Base-by-base conservation (phyloP, 2,113 vertebrate species). In the Peucedramus taeniatus region DNA sequence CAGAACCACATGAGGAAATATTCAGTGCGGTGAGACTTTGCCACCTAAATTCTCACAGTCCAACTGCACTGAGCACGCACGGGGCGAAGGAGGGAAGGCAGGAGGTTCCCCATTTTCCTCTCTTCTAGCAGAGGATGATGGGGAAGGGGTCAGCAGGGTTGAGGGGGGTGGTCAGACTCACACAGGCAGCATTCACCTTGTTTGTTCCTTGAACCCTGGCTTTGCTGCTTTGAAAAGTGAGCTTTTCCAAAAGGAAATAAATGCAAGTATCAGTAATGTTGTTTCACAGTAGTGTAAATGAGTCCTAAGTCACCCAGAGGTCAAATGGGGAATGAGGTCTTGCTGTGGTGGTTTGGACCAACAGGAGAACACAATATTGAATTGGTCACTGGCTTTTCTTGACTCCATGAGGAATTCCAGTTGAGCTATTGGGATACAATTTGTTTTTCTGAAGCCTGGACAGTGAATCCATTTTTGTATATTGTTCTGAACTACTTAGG, bases 21-120 rank as follows among this genome's bases (percentile, higher is more conserved):
- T 9, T 53, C 31, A 2, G 39, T 20, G 59, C 49, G 40, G 56
- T 80, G 31, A 61, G 56, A 26, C 18, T 54, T 53, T 3, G 14
- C 14, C 66, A 56, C 65, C 19, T 16, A 7, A 61, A 66, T 47
- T 66, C 23, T 50, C 57, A 24, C 27, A 61, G 35, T 9, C 28
- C 70, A 45, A 15, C 11, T 18, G 28, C 53, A 8, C 40, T n/a
- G 83, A 54, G 28, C 17, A 4, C 0, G 0, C 78, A 18, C 0
- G 0, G 18, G 50, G 37, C 70, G 37, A 16, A 30, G 65, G 39
- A 79, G 28, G 47, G 47, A 49, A 40, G 64, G 59, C 24, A 69
- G 40, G 40, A 91, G 47, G 23, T 28, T 47, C 35, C 66, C 44
- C 33, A 18, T 60, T 49, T 49, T 20, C 15, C 61, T n/a, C 65